These are phyloP conservation scores for Aphidius gifuensis DNA, from an alignment of 1,140 invertebrate genomes.

Conservation along the genomic window DNA sequence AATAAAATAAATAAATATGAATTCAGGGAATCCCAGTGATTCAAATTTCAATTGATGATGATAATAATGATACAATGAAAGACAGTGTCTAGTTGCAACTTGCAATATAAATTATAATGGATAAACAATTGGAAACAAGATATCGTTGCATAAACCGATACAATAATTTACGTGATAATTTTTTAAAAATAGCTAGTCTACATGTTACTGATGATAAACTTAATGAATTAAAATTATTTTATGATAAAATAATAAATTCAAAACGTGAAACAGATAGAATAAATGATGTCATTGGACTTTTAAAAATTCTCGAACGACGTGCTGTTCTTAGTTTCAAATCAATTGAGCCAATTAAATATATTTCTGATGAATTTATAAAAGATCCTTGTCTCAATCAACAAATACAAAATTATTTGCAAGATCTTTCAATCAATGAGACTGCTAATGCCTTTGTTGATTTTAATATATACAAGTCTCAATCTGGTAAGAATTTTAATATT, in stretches of 20 bases:
- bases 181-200: slow-evolving; percentile 16
- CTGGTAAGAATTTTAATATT: slow-evolving; percentile 29
- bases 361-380: slow-evolving; percentile 30
- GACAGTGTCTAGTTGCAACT: too few species aligned
- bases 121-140: neutral
- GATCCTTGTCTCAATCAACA: slow-evolving; percentile 22
- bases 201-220: slow-evolving; percentile 17
- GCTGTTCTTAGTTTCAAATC: slow-evolving; percentile 31
- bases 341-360: slow-evolving; percentile 34
- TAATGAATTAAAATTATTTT: slow-evolving; percentile 32
- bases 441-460: neutral
- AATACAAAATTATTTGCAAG: slow-evolving; percentile 34
- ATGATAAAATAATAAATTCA: slow-evolving; percentile 33
- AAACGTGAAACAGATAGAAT: slow-evolving; percentile 33
- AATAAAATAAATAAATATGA: too few species aligned
- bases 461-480: slow-evolving; percentile 28
- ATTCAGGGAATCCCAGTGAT: too few species aligned
- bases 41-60: too few species aligned
- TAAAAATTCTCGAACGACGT: slow-evolving; percentile 43
- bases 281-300: slow-evolving; percentile 32
- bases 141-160: neutral
- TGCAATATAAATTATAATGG: too few species aligned
- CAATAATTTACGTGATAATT: slow-evolving; percentile 13
- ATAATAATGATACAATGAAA: too few species aligned
- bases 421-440: slow-evolving; percentile 15